These are phyloP conservation scores for Meta bourneti DNA, from an alignment of 2,888 invertebrate species.

Conservation along the genomic window DNA sequence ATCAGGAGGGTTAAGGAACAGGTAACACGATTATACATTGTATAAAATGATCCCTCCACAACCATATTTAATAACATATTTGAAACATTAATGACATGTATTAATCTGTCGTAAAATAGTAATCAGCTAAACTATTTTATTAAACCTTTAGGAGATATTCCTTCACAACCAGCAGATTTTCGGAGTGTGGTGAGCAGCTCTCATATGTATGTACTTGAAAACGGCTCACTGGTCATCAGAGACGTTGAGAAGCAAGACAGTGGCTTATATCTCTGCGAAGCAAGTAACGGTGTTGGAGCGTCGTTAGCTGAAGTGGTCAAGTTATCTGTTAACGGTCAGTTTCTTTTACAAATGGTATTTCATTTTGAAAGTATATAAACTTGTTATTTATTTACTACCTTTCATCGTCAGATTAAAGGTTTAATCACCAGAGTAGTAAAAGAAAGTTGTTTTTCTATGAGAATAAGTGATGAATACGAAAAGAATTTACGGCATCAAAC, in stretches of 20 bases:
- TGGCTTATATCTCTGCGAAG: constrained; percentile 81
- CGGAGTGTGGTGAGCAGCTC: constrained; percentile 78
- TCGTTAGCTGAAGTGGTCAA: constrained; percentile 77
- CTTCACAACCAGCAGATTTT: constrained; percentile 62
- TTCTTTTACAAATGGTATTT: neutral
- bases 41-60: too few relatives aligned
- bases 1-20: too few relatives aligned
- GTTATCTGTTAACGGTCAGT: constrained; percentile 79
- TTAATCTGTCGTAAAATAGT: too few relatives aligned
- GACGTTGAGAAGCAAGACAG: constrained; percentile 79
- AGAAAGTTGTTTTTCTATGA: too few relatives aligned
- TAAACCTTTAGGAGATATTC: constrained; percentile 38
- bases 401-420: neutral
- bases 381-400: neutral
- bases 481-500: too few relatives aligned
- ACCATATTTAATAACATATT: too few relatives aligned
- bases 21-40: too few relatives aligned
- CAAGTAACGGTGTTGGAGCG: constrained; percentile 80
- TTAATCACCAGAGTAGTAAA: too few relatives aligned
- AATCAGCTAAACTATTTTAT: neutral
- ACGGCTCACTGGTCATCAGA: constrained; percentile 79
- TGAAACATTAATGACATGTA: too few relatives aligned
- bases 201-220: constrained; percentile 89
- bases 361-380: neutral
- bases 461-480: too few relatives aligned